A percentile compares a stretch with the other conserved stretches of the same genome.
Evolutionary conservation across 2,113 vertebrate species (phyloP).

Genomic region (Gallinago jamesoni): DNA sequence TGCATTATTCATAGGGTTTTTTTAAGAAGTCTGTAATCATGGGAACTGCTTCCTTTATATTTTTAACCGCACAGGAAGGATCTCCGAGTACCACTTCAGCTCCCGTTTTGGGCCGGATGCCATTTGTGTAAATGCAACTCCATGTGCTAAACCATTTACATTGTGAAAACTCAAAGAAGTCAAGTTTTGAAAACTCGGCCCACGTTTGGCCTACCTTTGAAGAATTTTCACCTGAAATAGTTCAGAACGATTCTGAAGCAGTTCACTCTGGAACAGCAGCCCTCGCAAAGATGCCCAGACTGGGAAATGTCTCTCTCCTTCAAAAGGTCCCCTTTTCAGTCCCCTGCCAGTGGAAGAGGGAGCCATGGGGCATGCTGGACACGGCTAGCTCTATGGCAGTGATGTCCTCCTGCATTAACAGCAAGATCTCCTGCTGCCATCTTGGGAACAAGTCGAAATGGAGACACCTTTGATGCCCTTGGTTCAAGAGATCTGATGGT

Average conservation of each 20-base stretch:
- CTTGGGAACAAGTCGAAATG: rapidly evolving
- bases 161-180: neutral
- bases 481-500: neutral
- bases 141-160: rapidly evolving
- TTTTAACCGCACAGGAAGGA: neutral
- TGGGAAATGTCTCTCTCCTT: neutral
- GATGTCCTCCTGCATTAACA: rapidly evolving
- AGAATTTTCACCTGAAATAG: neutral
- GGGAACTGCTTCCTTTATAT: neutral
- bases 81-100: neutral
- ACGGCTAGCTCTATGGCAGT: rapidly evolving
- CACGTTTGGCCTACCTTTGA: neutral
- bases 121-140: neutral
- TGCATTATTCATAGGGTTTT: neutral
- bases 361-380: neutral
- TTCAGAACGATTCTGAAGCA: neutral
- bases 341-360: neutral
- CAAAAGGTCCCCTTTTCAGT: neutral
- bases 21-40: neutral
- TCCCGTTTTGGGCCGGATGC: neutral
- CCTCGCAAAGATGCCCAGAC: neutral
- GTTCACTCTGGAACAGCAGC: neutral
- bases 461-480: neutral
- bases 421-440: neutral
- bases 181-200: neutral